These are phyloP conservation scores for Penelope pileata DNA, from an alignment of 2,113 vertebrate genomes.

Conservation along the genomic window DNA sequence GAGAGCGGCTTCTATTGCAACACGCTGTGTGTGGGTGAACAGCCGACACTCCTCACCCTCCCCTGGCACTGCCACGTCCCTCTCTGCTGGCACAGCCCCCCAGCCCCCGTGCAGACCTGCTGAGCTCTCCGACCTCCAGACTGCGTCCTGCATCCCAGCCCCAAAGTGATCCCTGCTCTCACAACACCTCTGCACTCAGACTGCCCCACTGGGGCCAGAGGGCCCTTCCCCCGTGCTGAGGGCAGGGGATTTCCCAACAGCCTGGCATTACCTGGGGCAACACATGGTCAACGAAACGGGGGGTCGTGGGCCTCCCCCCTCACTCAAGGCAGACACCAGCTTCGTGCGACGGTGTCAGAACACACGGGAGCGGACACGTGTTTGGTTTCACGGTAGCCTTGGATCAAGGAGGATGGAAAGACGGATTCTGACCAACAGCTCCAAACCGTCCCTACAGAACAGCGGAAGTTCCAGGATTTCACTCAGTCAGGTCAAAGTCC, in stretches of 20 bases:
- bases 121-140: neutral
- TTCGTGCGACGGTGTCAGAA: neutral
- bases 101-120: neutral
- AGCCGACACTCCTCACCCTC: neutral
- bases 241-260: neutral
- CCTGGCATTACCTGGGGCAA: conserved; percentile 31
- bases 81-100: neutral
- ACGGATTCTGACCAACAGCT: conserved; percentile 33
- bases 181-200: neutral
- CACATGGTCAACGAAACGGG: neutral
- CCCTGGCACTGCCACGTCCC: accelerated
- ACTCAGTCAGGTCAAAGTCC: conserved; percentile 37
- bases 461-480: conserved; percentile 6
- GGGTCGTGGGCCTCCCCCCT: neutral
- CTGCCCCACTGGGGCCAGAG: neutral
- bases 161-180: neutral
- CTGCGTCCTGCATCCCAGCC: neutral
- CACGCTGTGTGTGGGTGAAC: neutral
- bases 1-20: neutral
- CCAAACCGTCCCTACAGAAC: neutral
- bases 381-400: conserved; percentile 63
- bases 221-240: neutral
- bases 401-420: conserved; percentile 58
- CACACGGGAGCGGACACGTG: conserved; percentile 38
- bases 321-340: conserved; percentile 2